Evolutionary conservation across 2,888 invertebrate species (phyloP).

Genomic region (Eurytoma adleriae): DNA sequence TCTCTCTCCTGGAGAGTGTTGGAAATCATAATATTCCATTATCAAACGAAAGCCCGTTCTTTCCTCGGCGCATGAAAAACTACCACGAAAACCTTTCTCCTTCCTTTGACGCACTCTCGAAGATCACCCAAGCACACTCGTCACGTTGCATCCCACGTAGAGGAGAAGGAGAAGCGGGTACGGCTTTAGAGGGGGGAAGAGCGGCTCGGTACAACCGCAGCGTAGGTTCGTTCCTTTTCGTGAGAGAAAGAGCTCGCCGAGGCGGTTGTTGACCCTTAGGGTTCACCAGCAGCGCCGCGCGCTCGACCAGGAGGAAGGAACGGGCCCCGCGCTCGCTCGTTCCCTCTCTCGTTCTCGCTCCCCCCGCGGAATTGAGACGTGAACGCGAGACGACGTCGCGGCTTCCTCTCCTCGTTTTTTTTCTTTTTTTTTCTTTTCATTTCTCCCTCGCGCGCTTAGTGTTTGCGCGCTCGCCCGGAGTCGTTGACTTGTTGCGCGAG

Average conservation of each 20-base stretch:
- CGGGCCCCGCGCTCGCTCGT: background rate
- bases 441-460: too few relatives aligned
- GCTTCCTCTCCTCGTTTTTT: background rate
- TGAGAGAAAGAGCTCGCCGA: conserved; percentile 17
- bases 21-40: too few relatives aligned
- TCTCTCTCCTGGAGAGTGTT: too few relatives aligned
- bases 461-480: too few relatives aligned
- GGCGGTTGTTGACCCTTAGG: conserved; percentile 52
- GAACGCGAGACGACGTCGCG: background rate
- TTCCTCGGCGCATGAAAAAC: too few relatives aligned
- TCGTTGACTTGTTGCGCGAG: background rate
- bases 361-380: too few relatives aligned
- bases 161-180: conserved; percentile 5
- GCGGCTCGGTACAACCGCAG: conserved; percentile 16
- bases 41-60: too few relatives aligned
- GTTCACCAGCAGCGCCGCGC: conserved; percentile 19
- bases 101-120: too few relatives aligned
- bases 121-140: background rate
- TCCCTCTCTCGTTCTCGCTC: too few relatives aligned
- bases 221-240: conserved; percentile 37
- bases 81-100: too few relatives aligned
- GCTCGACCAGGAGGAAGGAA: conserved; percentile 13
- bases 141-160: conserved; percentile 8
- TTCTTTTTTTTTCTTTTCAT: too few relatives aligned
- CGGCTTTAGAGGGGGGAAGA: background rate